Base-by-base conservation (phyloP, 1,140 invertebrate genomes). In the Anadara kagoshimensis region DNA sequence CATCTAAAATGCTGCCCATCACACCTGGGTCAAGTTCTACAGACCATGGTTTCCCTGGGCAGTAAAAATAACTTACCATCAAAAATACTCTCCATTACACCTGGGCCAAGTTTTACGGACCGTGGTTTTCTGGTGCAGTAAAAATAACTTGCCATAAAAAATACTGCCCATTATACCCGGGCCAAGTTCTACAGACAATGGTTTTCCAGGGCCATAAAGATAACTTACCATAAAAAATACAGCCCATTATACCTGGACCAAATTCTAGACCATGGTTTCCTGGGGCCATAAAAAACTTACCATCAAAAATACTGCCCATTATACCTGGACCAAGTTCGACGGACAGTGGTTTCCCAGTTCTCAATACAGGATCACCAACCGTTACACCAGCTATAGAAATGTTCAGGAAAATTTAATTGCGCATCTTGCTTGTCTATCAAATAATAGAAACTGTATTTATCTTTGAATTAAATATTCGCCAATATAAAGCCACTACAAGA, bases 281-380 rank as follows among this genome's bases (percentile, higher is more conserved):
- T 51, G 18, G 22, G 18, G 26, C 16, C 16, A 59, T 29, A 72
- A 54, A 5, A 22, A 49, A 79, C 86, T 80, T 78, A 89, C 97
- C 97, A 91, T 99, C 98, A 91, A 99, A 99, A 91, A 99, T 99
- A 87, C 95, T 97, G 73, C 96, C 96, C 92, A 99, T 94, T 89
- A 99, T 99, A 86, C 98, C 98, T 58, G 98, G 98, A n/a, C 98
- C 98, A 29, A 99, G 91, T 88, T 99, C 98, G 20, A 99, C 98
- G 0, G 97, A 99, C 5, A 99, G 89, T 0, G 98, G 98, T 89
- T 99, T 99, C 24, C 98, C 98, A 1, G 98, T 99, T 85, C 98
- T 92, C 67, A 99, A 90, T 3, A 99, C 98, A 20, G 98, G 98
- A 91, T 99, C 98, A 45, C 98, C 98, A 10, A 99, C 98, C 44